A percentile compares a stretch with the other conserved stretches of the same genome.
Conservation (phyloP, 1,140 invertebrate genomes). For the Panagrolaimus sp. region DNA sequence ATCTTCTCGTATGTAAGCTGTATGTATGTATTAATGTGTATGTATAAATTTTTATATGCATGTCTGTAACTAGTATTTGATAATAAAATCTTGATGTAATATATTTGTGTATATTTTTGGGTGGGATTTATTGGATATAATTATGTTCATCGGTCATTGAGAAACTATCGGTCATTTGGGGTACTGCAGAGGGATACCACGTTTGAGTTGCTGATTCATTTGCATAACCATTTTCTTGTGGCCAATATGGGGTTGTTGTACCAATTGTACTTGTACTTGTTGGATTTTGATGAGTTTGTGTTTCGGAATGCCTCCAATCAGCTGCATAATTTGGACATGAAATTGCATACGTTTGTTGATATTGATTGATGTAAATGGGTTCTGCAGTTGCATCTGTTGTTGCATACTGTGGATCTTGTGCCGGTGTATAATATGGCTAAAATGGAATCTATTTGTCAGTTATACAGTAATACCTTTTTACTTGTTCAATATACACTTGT, state of each 20-base stretch:
- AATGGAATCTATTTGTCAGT: neutral
- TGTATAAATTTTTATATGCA: no score
- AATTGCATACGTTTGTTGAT: neutral
- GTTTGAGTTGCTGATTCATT: neutral
- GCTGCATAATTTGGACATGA: neutral
- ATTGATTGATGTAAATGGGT: neutral
- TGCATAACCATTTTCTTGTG: neutral
- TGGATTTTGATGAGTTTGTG: neutral
- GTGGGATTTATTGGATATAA: no score
- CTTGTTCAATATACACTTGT: neutral
- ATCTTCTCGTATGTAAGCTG: no score
- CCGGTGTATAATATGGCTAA: neutral
- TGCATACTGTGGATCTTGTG: neutral
- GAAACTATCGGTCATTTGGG: neutral
- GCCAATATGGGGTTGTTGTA: neutral
- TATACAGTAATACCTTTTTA: neutral
- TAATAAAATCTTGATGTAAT: no score
- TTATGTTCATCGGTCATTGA: neutral
- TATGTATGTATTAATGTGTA: no score
- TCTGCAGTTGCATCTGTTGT: neutral
- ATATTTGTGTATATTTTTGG: no score
- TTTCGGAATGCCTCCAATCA: constrained; percentile 1
- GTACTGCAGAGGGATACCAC: neutral
- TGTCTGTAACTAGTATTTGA: no score
- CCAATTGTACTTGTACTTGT: neutral